Evolutionary conservation across 2,888 invertebrate species (phyloP).

Genomic region (Drosophila anomalata): DNA sequence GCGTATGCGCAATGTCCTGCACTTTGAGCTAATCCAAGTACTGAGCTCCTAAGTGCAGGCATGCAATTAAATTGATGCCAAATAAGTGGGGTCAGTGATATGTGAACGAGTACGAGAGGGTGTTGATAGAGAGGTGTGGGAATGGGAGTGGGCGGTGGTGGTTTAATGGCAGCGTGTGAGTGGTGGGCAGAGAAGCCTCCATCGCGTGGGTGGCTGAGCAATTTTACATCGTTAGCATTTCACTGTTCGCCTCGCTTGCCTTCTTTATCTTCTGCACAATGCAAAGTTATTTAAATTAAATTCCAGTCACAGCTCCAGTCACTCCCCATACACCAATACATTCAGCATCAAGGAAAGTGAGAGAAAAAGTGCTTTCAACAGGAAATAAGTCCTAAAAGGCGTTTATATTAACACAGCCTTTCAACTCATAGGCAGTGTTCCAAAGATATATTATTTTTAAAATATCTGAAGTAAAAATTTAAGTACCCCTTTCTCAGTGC

Average conservation of each 20-base stretch:
- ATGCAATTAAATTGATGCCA: slow-evolving; percentile 66
- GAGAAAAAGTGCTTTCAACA: slow-evolving; percentile 1
- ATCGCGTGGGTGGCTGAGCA: slow-evolving; percentile 6
- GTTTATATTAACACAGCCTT: too few relatives aligned
- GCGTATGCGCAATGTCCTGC: slow-evolving; percentile 56
- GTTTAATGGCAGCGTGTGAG: not conserved
- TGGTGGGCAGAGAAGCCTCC: not conserved
- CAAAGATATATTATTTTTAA: too few relatives aligned
- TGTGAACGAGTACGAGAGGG: slow-evolving; percentile 18
- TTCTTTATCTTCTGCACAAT: slow-evolving; percentile 33
- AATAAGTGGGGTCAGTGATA: slow-evolving; percentile 27
- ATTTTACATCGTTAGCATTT: slow-evolving; percentile 44
- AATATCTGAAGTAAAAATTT: too few relatives aligned
- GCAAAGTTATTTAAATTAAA: slow-evolving; percentile 76
- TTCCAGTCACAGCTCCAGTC: slow-evolving; percentile 51
- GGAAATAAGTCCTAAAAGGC: too few relatives aligned
- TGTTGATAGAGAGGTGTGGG: not conserved
- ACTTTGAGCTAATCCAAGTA: slow-evolving; percentile 60
- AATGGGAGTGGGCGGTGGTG: not conserved
- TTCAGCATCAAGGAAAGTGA: slow-evolving; percentile 23
- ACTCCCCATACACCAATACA: slow-evolving; percentile 9
- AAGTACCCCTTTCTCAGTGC: slow-evolving; percentile 4
- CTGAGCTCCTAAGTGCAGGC: slow-evolving; percentile 49
- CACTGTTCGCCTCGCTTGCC: slow-evolving; percentile 17
- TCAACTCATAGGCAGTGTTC: not conserved